These are phyloP conservation scores for Morone chrysops DNA, from an alignment of 2,113 vertebrate species.

Conservation along the genomic window DNA sequence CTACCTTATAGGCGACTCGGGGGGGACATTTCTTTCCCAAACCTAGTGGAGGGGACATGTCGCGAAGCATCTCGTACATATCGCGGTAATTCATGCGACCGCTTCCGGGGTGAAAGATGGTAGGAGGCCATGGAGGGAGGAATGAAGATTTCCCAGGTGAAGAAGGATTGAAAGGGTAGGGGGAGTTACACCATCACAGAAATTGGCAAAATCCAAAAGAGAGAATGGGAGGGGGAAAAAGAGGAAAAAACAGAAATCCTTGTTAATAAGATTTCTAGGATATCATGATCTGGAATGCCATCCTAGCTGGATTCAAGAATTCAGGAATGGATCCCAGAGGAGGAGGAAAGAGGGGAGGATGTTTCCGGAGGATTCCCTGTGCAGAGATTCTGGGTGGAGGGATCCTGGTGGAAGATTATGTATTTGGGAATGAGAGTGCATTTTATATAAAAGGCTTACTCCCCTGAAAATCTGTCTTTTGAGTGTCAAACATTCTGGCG, in stretches of 20 bases:
- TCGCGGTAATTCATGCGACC: slow-evolving; percentile 96
- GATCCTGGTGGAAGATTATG: slow-evolving; percentile 64
- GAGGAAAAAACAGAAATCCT: slow-evolving; percentile 87
- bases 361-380: slow-evolving; percentile 59
- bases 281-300: slow-evolving; percentile 64
- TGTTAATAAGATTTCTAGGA: slow-evolving; percentile 87
- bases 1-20: slow-evolving; percentile 99
- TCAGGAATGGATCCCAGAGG: slow-evolving; percentile 63
- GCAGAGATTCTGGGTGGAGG: slow-evolving; percentile 64
- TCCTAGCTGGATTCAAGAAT: slow-evolving; percentile 49
- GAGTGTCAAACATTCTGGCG: not conserved
- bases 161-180: slow-evolving; percentile 24
- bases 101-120: slow-evolving; percentile 82
- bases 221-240: slow-evolving; percentile 47
- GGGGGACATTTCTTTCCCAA: slow-evolving; percentile 99
- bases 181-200: slow-evolving; percentile 40
- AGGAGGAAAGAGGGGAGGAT: slow-evolving; percentile 35
- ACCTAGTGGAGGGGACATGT: slow-evolving; percentile 99
- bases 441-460: slow-evolving; percentile 51
- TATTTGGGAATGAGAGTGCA: slow-evolving; percentile 47
- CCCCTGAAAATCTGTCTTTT: slow-evolving; percentile 5
- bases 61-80: slow-evolving; percentile 99
- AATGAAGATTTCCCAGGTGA: slow-evolving; percentile 50
- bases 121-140: slow-evolving; percentile 51
- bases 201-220: slow-evolving; percentile 78